Conservation (phyloP, 2,113 vertebrate species). For the Spheniscus mendiculus region DNA sequence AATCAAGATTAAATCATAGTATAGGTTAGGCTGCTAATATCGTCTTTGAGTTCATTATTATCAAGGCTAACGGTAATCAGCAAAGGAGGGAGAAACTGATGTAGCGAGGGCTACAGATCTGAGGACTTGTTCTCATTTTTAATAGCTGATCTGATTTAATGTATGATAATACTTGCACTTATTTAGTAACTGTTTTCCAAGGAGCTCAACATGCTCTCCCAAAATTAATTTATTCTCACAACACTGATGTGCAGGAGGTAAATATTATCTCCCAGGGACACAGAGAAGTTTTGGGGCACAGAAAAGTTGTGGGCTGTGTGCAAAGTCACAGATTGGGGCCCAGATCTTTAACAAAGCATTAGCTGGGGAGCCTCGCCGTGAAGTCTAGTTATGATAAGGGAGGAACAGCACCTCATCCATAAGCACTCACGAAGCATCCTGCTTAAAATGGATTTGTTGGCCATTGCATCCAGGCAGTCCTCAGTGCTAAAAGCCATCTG, state of each 20-base stretch:
- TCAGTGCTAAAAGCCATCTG: not conserved
- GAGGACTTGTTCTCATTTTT: slow-evolving; percentile 63
- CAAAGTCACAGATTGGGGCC: not conserved
- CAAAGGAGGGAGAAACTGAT: slow-evolving; percentile 63
- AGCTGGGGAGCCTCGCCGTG: accelerated
- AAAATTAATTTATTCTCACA: slow-evolving; percentile 65
- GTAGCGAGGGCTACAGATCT: slow-evolving; percentile 43
- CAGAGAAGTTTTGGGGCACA: not conserved
- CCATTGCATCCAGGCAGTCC: not conserved
- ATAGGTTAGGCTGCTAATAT: slow-evolving; percentile 63
- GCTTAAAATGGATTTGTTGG: not conserved
- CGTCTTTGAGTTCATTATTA: slow-evolving; percentile 68
- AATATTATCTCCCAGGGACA: slow-evolving; percentile 51
- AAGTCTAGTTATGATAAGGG: not conserved
- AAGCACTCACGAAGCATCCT: not conserved
- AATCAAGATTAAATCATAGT: slow-evolving; percentile 67
- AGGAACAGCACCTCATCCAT: not conserved
- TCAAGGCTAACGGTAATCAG: slow-evolving; percentile 71
- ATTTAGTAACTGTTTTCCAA: slow-evolving; percentile 61
- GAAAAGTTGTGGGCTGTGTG: not conserved
- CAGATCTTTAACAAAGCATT: slow-evolving; percentile 28
- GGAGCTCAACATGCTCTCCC: slow-evolving; percentile 45
- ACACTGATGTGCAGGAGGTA: slow-evolving; percentile 48
- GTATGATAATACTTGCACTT: slow-evolving; percentile 69
- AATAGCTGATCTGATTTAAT: slow-evolving; percentile 70